phyloP scores from a whole-genome alignment of 2,888 invertebrate species.

The Caenorhabditis auriculariae region DNA sequence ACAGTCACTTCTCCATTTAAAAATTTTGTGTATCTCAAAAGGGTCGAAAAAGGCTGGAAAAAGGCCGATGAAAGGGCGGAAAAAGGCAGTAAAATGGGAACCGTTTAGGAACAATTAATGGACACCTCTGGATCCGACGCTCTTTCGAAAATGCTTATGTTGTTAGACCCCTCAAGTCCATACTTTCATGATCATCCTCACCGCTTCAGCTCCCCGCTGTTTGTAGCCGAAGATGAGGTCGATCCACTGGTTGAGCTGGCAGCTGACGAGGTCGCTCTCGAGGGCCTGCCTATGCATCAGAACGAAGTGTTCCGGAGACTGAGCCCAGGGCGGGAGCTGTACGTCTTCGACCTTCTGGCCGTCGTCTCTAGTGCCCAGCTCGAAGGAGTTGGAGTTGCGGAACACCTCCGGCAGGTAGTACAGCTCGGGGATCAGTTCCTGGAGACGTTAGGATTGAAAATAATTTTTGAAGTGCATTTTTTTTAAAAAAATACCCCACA shows the following conservation, averaged over 20 bases:
- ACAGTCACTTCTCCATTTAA: no score
- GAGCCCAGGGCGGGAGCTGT: conserved; percentile 91
- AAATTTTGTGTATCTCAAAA: no score
- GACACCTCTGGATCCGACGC: no score
- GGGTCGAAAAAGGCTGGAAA: no score
- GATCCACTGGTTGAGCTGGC: conserved; percentile 99
- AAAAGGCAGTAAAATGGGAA: no score
- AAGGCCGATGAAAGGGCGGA: no score
- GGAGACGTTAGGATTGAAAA: conserved; percentile 47
- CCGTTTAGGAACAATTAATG: no score
- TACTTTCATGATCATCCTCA: conserved; percentile 2
- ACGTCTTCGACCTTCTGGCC: conserved; percentile 71
- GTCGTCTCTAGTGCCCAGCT: conserved; percentile 32
- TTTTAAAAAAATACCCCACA: neutral
- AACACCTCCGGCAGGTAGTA: conserved; percentile 99
- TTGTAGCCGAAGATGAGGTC: conserved; percentile 99
- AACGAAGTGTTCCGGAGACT: conserved; percentile 92
- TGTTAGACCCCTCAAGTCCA: neutral
- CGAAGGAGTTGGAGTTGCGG: conserved; percentile 73
- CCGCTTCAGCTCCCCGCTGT: conserved; percentile 77
- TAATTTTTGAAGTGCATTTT: neutral
- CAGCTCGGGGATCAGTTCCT: conserved; percentile 96
- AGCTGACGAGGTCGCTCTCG: conserved; percentile 98
- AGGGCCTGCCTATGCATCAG: conserved; percentile 90
- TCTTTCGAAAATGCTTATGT: no score